Conservation (phyloP, 2,888 invertebrate genomes). For the Ornithoptera priamus region DNA sequence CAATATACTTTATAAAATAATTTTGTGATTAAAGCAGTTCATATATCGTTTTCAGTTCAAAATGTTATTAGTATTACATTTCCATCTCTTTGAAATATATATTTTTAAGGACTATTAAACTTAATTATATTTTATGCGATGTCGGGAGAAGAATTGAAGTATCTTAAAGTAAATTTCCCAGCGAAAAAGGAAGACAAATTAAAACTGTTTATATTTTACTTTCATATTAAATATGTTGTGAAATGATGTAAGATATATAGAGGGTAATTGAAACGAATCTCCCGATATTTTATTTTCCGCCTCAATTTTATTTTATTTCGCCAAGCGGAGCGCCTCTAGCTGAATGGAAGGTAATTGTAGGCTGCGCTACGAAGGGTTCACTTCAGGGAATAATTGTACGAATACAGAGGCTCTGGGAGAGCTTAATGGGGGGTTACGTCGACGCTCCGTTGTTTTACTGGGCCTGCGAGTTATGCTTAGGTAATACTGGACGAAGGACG, state of each 20-base stretch:
- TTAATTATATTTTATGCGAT: too few species aligned
- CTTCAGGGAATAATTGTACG: constrained; percentile 77
- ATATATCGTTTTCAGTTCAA: too few species aligned
- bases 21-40: too few species aligned
- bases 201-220: constrained; percentile 41
- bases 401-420: constrained; percentile 74
- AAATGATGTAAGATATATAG: constrained; percentile 33
- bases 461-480: constrained; percentile 58
- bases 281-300: constrained; percentile 70
- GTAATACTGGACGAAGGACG: constrained; percentile 71
- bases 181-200: constrained; percentile 37
- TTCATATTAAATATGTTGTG: constrained; percentile 21
- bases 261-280: constrained; percentile 64
- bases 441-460: constrained; percentile 58
- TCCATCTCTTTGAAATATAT: constrained; percentile 33
- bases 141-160: too few species aligned
- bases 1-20: too few species aligned
- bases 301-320: constrained; percentile 72
- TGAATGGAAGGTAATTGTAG: constrained; percentile 77
- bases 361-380: constrained; percentile 69
- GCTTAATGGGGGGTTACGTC: constrained; percentile 74
- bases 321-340: constrained; percentile 61
- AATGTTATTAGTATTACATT: too few species aligned
- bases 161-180: too few species aligned
- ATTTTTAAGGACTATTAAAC: constrained; percentile 41